A percentile compares a stretch with the other conserved stretches of the same genome.
These are phyloP conservation scores for Microtus oregoni DNA, from an alignment of 2,113 vertebrate species.

Conservation along the genomic window DNA sequence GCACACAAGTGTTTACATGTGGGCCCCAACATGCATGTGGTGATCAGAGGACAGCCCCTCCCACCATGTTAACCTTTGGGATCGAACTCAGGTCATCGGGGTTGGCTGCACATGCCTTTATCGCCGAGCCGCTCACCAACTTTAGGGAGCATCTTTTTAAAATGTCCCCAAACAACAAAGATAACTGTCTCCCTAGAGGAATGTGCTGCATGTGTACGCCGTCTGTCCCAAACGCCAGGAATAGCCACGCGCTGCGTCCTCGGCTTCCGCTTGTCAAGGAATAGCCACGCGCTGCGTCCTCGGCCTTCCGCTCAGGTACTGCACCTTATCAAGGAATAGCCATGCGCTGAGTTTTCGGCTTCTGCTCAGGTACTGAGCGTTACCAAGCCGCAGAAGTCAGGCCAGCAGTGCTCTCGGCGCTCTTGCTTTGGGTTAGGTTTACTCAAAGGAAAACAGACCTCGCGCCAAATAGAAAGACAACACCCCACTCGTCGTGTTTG, in stretches of 20 bases:
- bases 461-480: slow-evolving; percentile 59
- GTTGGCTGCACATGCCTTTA: too few relatives aligned
- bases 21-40: too few relatives aligned
- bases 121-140: not conserved
- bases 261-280: not conserved
- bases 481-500: not conserved
- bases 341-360: too few relatives aligned
- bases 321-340: too few relatives aligned
- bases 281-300: too few relatives aligned
- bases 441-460: slow-evolving; percentile 47
- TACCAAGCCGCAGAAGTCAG: not conserved
- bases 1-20: not conserved
- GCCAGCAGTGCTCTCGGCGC: not conserved
- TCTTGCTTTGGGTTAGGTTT: slow-evolving; percentile 8
- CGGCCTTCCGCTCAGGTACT: too few relatives aligned
- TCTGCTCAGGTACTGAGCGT: not conserved
- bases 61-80: too few relatives aligned
- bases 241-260: not conserved
- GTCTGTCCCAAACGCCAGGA: not conserved
- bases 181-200: slow-evolving; percentile 4
- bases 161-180: slow-evolving; percentile 34
- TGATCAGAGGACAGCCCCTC: not conserved
- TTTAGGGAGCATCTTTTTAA: not conserved
- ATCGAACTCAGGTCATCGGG: not conserved
- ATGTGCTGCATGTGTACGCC: not conserved